Conservation (phyloP, 2,797 vertebrate genomes). For the Gallinago nigripennis region DNA sequence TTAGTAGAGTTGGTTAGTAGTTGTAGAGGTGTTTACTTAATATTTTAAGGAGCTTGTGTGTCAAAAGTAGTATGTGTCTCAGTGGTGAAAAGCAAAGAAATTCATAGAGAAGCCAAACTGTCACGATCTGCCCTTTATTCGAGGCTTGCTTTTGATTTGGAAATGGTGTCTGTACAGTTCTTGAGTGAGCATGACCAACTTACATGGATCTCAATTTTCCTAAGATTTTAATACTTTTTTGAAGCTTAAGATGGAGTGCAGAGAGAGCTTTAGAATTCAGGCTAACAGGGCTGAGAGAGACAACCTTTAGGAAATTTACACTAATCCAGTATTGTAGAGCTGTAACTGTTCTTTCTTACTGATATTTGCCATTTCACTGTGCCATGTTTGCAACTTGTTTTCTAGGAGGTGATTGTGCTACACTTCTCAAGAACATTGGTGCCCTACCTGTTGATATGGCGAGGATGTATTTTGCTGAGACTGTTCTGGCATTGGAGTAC, state of each 20-base stretch:
- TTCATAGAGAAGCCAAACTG: not conserved
- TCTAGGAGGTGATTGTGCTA: slow-evolving; percentile 94
- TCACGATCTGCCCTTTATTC: not conserved
- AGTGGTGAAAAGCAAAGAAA: not conserved
- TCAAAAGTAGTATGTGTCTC: not conserved
- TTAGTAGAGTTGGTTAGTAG: not conserved
- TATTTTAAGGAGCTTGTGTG: not conserved
- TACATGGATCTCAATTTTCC: not conserved
- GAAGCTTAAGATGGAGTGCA: not conserved
- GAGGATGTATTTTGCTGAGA: slow-evolving; percentile 96
- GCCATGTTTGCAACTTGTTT: not conserved
- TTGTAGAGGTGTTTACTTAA: not conserved
- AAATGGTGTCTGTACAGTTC: not conserved
- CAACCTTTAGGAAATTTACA: not conserved
- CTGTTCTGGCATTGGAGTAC: slow-evolving; percentile 92
- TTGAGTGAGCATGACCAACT: not conserved
- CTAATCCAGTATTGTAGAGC: not conserved
- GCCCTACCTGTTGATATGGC: slow-evolving; percentile 95
- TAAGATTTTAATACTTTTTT: not conserved
- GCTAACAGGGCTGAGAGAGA: not conserved
- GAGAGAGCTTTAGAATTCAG: not conserved
- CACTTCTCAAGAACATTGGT: slow-evolving; percentile 94
- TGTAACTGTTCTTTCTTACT: not conserved
- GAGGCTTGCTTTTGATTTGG: not conserved
- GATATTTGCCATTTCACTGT: not conserved